Percentiles rank a stretch among this genome's conserved stretches.
Conservation (phyloP, 2,113 vertebrate genomes). For the Cercocebus atys region DNA sequence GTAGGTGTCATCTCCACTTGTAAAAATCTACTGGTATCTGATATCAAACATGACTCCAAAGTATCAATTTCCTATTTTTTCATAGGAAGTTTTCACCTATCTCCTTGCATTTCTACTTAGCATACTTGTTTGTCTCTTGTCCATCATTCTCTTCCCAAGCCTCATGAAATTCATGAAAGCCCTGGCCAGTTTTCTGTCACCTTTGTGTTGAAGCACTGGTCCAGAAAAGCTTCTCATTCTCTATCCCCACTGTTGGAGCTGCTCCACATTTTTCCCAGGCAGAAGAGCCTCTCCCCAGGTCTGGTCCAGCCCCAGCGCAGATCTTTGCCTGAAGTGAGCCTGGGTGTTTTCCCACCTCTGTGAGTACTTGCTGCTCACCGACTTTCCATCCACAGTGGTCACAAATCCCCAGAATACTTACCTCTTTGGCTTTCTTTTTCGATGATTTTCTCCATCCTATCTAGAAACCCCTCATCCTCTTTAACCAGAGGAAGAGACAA, state of each 20-base stretch:
- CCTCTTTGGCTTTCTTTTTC: neutral
- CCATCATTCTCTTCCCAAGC: neutral
- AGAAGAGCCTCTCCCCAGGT: neutral
- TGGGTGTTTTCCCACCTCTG: neutral
- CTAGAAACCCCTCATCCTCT: neutral
- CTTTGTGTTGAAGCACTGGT: neutral
- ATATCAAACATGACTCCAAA: neutral
- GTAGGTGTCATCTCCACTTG: neutral
- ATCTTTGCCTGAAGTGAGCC: neutral
- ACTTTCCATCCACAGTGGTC: neutral
- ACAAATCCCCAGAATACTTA: neutral
- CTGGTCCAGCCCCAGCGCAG: neutral
- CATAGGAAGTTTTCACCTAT: neutral
- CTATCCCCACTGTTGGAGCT: rapidly evolving
- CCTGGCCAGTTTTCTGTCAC: neutral
- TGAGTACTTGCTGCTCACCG: neutral
- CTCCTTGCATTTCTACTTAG: neutral
- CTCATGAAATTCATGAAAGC: neutral
- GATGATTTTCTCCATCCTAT: neutral
- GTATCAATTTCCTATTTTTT: neutral
- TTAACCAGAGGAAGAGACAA: neutral
- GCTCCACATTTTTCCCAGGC: neutral
- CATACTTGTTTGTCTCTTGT: neutral
- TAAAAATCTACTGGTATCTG: neutral
- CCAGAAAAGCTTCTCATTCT: neutral